Evolutionary conservation across 2,888 invertebrate genomes (phyloP).

Genomic region (Lasioglossum pauxillum): DNA sequence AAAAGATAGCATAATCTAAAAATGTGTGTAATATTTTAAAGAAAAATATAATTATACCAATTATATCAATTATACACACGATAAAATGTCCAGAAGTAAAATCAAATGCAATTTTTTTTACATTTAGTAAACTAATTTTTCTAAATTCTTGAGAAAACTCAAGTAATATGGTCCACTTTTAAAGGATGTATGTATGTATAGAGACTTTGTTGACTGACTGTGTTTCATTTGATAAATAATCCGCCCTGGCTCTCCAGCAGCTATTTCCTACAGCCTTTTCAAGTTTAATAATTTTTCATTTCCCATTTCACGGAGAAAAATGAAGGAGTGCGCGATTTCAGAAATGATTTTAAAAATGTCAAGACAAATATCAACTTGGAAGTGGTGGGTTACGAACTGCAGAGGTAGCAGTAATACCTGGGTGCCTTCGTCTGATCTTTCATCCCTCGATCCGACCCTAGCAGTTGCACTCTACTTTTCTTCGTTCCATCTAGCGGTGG

Average conservation of each 20-base stretch:
- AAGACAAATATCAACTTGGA: constrained; percentile 4
- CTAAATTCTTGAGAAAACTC: neutral
- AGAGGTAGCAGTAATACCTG: constrained; percentile 21
- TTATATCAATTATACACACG: too few relatives aligned
- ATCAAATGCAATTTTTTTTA: neutral
- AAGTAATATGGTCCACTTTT: neutral
- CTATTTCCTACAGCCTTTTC: neutral
- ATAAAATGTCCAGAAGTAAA: neutral
- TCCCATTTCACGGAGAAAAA: neutral
- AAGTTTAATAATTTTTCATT: neutral
- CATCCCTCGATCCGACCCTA: neutral
- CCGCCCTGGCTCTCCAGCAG: neutral
- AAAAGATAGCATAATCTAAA: too few relatives aligned
- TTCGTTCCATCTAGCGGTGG: neutral
- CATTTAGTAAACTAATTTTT: neutral
- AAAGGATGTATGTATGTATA: neutral
- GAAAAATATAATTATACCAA: too few relatives aligned
- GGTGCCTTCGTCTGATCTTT: constrained; percentile 9
- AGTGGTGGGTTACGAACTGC: constrained; percentile 35
- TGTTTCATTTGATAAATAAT: neutral
- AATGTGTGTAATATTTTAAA: too few relatives aligned
- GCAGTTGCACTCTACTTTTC: constrained; percentile 23
- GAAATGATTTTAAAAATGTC: constrained; percentile 4
- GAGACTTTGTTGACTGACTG: neutral
- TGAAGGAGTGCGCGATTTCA: neutral